A percentile compares a stretch with the other conserved stretches of the same genome.
Evolutionary conservation across 2,888 invertebrate genomes (phyloP).

Genomic region (Shargacucullia verbasci): DNA sequence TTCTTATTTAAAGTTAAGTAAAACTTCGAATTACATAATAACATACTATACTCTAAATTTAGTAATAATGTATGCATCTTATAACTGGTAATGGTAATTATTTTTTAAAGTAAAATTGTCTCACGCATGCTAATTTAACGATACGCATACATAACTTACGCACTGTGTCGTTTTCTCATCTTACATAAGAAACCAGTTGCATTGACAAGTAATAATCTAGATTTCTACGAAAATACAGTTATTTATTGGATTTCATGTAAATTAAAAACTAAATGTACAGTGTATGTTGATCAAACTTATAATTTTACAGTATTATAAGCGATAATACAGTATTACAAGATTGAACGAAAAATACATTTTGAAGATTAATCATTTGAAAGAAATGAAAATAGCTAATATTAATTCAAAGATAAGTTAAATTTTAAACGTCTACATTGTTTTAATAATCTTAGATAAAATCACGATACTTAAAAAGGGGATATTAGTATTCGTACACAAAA

Average conservation of each 20-base stretch:
- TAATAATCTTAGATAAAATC: slow-evolving; percentile 11
- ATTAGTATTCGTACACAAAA: slow-evolving; percentile 9
- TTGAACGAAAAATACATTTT: too few species aligned
- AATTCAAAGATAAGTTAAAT: not conserved
- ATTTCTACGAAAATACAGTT: slow-evolving; percentile 19
- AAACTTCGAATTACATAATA: too few species aligned
- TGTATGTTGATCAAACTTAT: too few species aligned
- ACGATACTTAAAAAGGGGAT: slow-evolving; percentile 5
- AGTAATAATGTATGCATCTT: too few species aligned
- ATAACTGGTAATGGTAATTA: not conserved
- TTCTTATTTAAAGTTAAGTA: too few species aligned
- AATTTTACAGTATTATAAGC: too few species aligned
- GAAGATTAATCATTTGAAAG: too few species aligned
- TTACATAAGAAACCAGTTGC: slow-evolving; percentile 52
- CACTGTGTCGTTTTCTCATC: slow-evolving; percentile 41
- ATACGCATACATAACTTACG: slow-evolving; percentile 17
- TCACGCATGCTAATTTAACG: slow-evolving; percentile 13
- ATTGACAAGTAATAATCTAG: slow-evolving; percentile 45
- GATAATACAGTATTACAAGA: too few species aligned
- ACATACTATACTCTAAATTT: too few species aligned
- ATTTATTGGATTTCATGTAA: slow-evolving; percentile 33
- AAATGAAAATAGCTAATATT: not conserved
- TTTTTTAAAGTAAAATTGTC: not conserved
- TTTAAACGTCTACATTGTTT: slow-evolving; percentile 14
- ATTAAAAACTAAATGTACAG: too few species aligned